Conservation (phyloP, 2,113 vertebrate species). For the Pelvicachromis taeniatus region DNA sequence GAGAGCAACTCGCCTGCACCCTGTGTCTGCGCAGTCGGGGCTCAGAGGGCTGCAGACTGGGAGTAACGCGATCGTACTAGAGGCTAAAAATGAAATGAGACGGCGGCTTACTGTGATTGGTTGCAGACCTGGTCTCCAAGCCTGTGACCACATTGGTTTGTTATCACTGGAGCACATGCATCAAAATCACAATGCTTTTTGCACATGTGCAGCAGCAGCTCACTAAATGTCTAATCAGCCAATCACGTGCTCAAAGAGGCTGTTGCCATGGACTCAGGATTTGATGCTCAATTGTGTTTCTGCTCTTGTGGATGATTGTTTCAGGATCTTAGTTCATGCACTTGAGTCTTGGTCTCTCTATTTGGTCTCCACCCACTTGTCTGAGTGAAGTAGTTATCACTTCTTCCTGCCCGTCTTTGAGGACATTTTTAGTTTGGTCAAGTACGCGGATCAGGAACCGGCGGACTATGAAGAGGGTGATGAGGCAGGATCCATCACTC, state of each 20-base stretch:
- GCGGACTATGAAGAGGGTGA: neutral
- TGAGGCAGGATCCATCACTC: neutral
- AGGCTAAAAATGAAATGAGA: neutral
- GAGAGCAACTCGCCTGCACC: neutral
- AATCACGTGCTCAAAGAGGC: neutral
- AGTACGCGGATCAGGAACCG: neutral
- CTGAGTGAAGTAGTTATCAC: neutral
- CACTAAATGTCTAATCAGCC: neutral
- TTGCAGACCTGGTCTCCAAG: neutral
- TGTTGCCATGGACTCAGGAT: neutral
- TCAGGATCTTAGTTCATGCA: neutral
- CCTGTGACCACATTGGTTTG: neutral
- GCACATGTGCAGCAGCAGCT: neutral
- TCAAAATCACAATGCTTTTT: neutral
- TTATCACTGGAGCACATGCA: neutral
- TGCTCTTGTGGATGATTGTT: neutral
- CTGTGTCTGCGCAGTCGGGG: neutral
- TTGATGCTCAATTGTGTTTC: neutral
- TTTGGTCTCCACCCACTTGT: neutral
- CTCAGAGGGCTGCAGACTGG: neutral
- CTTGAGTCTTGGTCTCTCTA: neutral
- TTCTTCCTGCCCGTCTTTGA: neutral
- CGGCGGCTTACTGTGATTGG: neutral
- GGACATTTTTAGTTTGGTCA: neutral
- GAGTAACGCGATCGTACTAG: neutral